Conservation (phyloP, 2,888 invertebrate genomes). For the Gastracanthus pulcherrimus region DNA sequence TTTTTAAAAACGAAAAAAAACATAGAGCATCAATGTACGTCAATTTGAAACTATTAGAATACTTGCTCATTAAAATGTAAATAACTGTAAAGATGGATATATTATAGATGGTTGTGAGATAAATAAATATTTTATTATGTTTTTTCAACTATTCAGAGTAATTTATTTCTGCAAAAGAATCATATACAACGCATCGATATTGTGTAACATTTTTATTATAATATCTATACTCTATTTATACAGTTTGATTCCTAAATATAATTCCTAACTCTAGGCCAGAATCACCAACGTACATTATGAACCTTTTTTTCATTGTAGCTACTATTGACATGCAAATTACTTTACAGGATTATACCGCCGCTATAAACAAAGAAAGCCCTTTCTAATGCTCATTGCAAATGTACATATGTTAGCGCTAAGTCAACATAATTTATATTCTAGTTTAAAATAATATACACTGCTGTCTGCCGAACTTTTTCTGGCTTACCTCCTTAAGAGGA, state of each 20-base stretch:
- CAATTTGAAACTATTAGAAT: neutral
- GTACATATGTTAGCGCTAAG: constrained; percentile 38
- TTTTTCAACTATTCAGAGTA: constrained; percentile 44
- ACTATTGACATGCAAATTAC: constrained; percentile 49
- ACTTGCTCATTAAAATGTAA: constrained; percentile 27
- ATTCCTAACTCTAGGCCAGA: constrained; percentile 48
- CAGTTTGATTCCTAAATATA: constrained; percentile 44
- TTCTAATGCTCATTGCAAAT: constrained; percentile 36
- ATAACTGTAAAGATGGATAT: constrained; percentile 39
- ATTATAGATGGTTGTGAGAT: constrained; percentile 2
- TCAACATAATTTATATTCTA: constrained; percentile 25
- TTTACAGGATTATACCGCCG: constrained; percentile 46
- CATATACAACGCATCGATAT: constrained; percentile 40
- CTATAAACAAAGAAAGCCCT: constrained; percentile 46
- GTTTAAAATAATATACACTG: constrained; percentile 46
- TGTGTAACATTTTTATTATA: constrained; percentile 51
- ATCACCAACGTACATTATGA: constrained; percentile 43
- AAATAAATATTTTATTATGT: constrained; percentile 52
- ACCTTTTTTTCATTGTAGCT: constrained; percentile 18
- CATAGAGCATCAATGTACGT: neutral
- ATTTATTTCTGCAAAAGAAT: constrained; percentile 56
- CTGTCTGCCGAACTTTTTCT: neutral
- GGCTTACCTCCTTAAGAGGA: constrained; percentile 36
- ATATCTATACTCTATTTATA: constrained; percentile 50
- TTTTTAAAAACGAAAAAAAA: too few species aligned